These are phyloP conservation scores for Euclidia mi DNA, from an alignment of 2,888 invertebrate genomes.

Conservation along the genomic window DNA sequence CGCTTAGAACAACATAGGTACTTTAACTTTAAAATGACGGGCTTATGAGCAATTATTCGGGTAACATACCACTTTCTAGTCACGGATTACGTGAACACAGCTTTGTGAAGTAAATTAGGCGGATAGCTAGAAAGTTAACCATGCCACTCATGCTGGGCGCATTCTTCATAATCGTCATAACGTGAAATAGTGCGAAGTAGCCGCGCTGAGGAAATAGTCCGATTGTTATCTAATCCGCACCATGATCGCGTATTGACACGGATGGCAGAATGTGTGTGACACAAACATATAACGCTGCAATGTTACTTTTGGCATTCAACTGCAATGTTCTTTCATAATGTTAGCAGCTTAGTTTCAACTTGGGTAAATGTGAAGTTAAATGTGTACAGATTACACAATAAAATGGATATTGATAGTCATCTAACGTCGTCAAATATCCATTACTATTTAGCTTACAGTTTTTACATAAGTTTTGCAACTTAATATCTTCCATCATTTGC, in stretches of 20 bases:
- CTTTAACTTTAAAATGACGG: conserved; percentile 54
- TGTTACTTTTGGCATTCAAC: background rate
- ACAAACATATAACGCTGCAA: background rate
- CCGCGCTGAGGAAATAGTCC: conserved; percentile 63
- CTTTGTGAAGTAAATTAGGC: conserved; percentile 72
- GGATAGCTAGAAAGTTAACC: conserved; percentile 74
- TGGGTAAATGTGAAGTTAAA: background rate
- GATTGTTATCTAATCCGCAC: conserved; percentile 71
- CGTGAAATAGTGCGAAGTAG: conserved; percentile 72
- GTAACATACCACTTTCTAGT: conserved; percentile 77
- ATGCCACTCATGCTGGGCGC: conserved; percentile 54
- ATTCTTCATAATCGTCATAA: conserved; percentile 69
- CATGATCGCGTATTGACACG: conserved; percentile 68
- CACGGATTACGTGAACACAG: conserved; percentile 76
- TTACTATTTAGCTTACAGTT: too few species aligned
- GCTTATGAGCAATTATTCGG: conserved; percentile 67
- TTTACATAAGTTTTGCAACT: background rate
- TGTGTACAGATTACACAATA: too few species aligned
- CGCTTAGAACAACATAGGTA: conserved; percentile 51
- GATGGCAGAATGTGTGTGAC: conserved; percentile 56
- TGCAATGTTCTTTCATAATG: background rate
- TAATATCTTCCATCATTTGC: background rate
- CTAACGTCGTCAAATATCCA: too few species aligned
- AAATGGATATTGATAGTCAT: too few species aligned
- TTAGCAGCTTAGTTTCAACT: background rate